These are phyloP conservation scores for Otolemur crassicaudatus DNA, from an alignment of 2,797 vertebrate genomes.

Conservation along the genomic window DNA sequence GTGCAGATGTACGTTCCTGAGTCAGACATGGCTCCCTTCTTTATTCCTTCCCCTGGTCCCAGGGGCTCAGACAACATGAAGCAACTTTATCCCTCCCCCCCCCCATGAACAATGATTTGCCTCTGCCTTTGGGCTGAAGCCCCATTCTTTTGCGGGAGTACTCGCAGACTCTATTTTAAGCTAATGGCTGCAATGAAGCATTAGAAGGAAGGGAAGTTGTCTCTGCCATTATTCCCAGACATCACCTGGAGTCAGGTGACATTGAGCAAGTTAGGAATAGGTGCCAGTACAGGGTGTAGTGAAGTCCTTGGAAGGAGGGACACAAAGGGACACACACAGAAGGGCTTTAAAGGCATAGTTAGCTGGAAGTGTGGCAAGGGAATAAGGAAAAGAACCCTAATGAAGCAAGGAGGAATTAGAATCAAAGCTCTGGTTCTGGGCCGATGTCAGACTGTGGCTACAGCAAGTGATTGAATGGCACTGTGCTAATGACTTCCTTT, in stretches of 20 bases:
- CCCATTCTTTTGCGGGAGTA: neutral
- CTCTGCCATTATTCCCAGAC: neutral
- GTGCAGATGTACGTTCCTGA: neutral
- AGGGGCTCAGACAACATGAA: neutral
- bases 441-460: neutral
- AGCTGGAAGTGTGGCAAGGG: neutral
- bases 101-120: neutral
- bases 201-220: neutral
- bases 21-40: neutral
- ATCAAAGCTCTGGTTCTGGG: neutral
- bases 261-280: neutral
- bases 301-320: neutral
- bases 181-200: neutral
- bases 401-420: neutral
- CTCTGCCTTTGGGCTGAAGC: neutral
- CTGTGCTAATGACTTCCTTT: constrained; percentile 46
- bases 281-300: neutral
- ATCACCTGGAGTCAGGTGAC: neutral
- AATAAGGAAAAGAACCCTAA: neutral
- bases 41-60: neutral
- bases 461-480: neutral
- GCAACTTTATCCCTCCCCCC: neutral
- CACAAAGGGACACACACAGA: neutral
- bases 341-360: neutral
- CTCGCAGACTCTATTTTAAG: neutral